Evolutionary conservation across 2,797 vertebrate genomes (phyloP).

Genomic region (Amphiprion clarkii): DNA sequence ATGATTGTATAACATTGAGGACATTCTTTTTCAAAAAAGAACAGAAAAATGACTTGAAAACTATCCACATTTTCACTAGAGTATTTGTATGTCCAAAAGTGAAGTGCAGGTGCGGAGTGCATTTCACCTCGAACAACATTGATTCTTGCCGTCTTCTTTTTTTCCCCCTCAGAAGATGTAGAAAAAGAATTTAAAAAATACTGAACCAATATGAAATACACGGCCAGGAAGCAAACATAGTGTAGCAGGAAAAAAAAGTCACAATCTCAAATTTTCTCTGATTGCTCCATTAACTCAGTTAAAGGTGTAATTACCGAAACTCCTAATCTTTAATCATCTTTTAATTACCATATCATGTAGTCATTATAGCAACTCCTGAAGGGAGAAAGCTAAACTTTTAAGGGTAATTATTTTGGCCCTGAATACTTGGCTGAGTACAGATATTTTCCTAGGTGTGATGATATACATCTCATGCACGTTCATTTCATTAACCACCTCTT

Average conservation of each 20-base stretch:
- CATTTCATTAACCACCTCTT: conserved; percentile 64
- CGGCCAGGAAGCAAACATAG: conserved; percentile 46
- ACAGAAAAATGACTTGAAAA: not conserved
- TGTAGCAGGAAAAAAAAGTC: conserved; percentile 29
- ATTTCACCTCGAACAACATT: conserved; percentile 11
- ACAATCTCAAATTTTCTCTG: conserved; percentile 68
- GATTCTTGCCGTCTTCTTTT: conserved; percentile 18
- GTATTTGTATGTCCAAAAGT: conserved; percentile 3
- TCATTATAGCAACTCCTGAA: conserved; percentile 75
- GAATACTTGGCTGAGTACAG: conserved; percentile 64
- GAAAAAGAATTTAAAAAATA: conserved; percentile 22
- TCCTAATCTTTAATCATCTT: conserved; percentile 85
- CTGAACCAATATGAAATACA: conserved; percentile 36
- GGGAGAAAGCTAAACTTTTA: conserved; percentile 76
- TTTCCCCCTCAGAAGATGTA: conserved; percentile 28
- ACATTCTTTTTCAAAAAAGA: not conserved
- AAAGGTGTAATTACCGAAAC: conserved; percentile 85
- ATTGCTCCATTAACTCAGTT: conserved; percentile 77
- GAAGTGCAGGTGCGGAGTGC: not conserved
- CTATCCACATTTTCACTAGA: not conserved
- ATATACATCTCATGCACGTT: conserved; percentile 75
- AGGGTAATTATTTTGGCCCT: conserved; percentile 78
- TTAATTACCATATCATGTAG: conserved; percentile 83
- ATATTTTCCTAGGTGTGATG: conserved; percentile 54
- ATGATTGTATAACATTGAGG: too few relatives aligned